phyloP scores from a whole-genome alignment of 2,797 vertebrate genomes.

The Sebastes minor region DNA sequence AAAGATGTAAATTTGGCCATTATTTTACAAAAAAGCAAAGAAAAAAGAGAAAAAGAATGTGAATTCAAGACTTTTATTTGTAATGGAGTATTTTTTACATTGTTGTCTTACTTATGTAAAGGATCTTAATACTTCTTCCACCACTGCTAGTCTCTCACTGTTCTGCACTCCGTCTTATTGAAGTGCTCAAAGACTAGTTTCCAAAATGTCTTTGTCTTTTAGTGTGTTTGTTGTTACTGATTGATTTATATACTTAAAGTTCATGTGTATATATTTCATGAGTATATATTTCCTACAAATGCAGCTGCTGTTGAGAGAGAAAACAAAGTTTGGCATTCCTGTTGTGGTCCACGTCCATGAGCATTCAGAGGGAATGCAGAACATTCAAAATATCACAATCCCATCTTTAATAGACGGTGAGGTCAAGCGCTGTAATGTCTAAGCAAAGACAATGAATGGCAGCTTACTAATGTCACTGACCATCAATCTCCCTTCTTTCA shows the following conservation, averaged over 20 bases:
- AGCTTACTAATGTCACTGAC: not conserved
- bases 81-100: not conserved
- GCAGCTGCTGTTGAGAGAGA: constrained; percentile 68
- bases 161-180: not conserved
- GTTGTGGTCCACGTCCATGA: constrained; percentile 49
- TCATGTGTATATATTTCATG: not conserved
- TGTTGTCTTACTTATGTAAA: not conserved
- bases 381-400: constrained; percentile 37
- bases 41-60: not conserved
- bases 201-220: not conserved
- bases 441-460: not conserved
- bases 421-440: not conserved
- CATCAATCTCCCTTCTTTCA: not conserved
- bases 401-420: constrained; percentile 69
- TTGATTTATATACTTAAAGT: not conserved
- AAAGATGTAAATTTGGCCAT: not conserved
- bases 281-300: constrained; percentile 23
- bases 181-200: not conserved
- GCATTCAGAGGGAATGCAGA: not conserved
- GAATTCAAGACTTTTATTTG: not conserved
- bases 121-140: not conserved
- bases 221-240: not conserved
- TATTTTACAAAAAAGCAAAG: not conserved
- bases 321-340: constrained; percentile 49
- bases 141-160: not conserved